Conservation (phyloP, 2,888 invertebrate species). For the Drosophila fungiperda region DNA sequence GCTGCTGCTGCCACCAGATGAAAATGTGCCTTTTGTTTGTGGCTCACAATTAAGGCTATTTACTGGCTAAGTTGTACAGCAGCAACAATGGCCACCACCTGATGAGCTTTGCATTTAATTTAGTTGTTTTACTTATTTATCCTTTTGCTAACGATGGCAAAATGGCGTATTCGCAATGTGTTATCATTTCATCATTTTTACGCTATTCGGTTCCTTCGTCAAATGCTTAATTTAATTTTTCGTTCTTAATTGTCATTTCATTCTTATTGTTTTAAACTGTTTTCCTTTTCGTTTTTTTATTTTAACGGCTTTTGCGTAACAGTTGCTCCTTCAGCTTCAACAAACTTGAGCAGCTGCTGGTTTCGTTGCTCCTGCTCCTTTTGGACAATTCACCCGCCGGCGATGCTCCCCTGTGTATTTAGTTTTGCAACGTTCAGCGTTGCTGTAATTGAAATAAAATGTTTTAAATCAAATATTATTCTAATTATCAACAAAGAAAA, state of each 20-base stretch:
- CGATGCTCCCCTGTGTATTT: constrained; percentile 55
- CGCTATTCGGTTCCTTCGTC: constrained; percentile 59
- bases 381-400: constrained; percentile 59
- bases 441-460: constrained; percentile 79
- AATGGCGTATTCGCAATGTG: constrained; percentile 35
- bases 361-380: constrained; percentile 37
- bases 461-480: constrained; percentile 80
- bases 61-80: constrained; percentile 49
- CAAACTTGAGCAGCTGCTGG: constrained; percentile 59
- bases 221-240: constrained; percentile 68
- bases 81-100: constrained; percentile 32
- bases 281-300: constrained; percentile 20
- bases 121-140: constrained; percentile 48
- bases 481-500: constrained; percentile 76
- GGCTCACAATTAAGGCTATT: constrained; percentile 49
- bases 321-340: constrained; percentile 49
- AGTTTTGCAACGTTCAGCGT: constrained; percentile 45
- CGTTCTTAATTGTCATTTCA: constrained; percentile 68
- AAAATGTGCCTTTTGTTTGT: constrained; percentile 31
- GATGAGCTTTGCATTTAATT: constrained; percentile 60
- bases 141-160: constrained; percentile 18
- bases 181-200: constrained; percentile 75
- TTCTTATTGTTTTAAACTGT: constrained; percentile 58
- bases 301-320: constrained; percentile 45
- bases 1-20: background rate